These are phyloP conservation scores for Drosophila pruinosa DNA, from an alignment of 1,140 invertebrate species.

Conservation along the genomic window DNA sequence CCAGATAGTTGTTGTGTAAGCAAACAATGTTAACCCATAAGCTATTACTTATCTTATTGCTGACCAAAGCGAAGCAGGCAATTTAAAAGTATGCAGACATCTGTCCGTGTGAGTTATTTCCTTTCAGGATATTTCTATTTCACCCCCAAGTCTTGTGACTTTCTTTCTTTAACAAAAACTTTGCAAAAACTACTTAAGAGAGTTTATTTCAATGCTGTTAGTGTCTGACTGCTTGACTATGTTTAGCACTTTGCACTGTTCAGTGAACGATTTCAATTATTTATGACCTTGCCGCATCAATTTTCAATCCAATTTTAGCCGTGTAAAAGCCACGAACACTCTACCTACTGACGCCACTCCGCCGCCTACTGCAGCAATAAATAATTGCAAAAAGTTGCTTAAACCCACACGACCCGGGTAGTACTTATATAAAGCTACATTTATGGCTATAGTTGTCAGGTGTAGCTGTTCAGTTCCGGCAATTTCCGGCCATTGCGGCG, in stretches of 20 bases:
- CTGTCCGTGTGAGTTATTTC: background rate
- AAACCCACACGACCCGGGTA: background rate
- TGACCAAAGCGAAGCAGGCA: too few species aligned
- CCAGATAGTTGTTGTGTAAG: too few species aligned
- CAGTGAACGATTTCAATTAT: conserved; percentile 20
- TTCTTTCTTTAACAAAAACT: background rate
- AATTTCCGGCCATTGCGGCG: conserved; percentile 57
- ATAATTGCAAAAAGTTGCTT: conserved; percentile 25
- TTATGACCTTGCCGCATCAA: conserved; percentile 35
- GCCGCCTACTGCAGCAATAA: conserved; percentile 20
- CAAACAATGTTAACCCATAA: too few species aligned
- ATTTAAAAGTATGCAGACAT: background rate
- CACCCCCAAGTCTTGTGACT: background rate
- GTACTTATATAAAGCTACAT: conserved; percentile 26
- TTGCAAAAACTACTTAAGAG: background rate
- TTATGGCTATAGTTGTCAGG: conserved; percentile 75
- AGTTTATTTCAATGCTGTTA: conserved; percentile 1
- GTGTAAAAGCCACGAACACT: background rate
- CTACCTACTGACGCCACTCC: background rate
- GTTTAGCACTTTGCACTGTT: background rate
- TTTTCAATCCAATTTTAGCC: conserved; percentile 34
- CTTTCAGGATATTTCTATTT: background rate
- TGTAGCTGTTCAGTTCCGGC: conserved; percentile 66
- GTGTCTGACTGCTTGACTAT: background rate
- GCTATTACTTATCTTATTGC: too few species aligned